Base-by-base conservation (phyloP, 2,797 vertebrate genomes). In the Eulemur coronatus region DNA sequence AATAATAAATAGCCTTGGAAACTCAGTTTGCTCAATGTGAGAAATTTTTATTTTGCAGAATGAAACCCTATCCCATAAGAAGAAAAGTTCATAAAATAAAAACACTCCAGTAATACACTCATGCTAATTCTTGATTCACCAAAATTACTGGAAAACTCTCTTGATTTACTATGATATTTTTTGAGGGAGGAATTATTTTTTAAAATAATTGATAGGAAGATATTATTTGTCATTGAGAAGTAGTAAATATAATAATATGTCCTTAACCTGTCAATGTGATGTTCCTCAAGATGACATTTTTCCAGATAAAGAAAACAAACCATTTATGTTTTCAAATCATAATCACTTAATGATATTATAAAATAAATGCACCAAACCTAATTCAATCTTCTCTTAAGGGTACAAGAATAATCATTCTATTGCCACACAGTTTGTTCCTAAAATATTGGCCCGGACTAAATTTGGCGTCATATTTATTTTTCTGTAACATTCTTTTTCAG, bases 341-440 rank as follows among this genome's bases (percentile, higher is more conserved):
- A 94, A 50, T 59, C 46, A 65, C 46, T 82, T 85, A 43, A 55
- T 46, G 52, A 35, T 38, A 96, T 84, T 89, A 79, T 75, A 84
- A 95, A 91, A 88, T 57, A 92, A 94, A 95, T 82, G 84, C 2
- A 61, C 24, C 76, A 95, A 86, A 87, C 24, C 76, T 80, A 72
- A 86, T 80, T 89, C 52, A 72, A n/a, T 67, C 69, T 81, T 52
- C 41, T 97, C 35, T 90, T 97, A 89, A 92, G 52, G 84, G 22
- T 43, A 69, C 22, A 88, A 82, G 38, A 67, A 67, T 65, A 79
- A 48, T 28, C 38, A 80, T 92, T 95, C 33, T 75, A 30, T 48
- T 75, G 7, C 26, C 82, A 91, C 24, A 94, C 8, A 69, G 18
- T 86, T 70, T 91, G 38, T 57, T 96, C 43, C 78, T 92, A 91